Conservation (phyloP, 2,888 invertebrate genomes). For the Leistus spinibarbis region DNA sequence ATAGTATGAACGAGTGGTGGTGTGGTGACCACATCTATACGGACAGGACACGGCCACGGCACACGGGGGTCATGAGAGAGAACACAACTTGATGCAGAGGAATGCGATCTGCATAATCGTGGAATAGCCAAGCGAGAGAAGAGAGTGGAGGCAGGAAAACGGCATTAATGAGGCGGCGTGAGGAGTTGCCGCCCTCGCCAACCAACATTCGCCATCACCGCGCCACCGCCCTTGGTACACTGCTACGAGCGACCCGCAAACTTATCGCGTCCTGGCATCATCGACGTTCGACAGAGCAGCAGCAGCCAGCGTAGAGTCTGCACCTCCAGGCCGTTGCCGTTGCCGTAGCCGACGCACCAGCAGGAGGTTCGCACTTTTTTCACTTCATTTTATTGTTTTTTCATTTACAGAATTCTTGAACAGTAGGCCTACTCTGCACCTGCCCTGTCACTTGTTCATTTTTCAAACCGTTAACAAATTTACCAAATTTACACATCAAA, state of each 20-base stretch:
- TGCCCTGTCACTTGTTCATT: background rate
- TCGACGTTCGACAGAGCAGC: background rate
- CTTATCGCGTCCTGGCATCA: constrained; percentile 6
- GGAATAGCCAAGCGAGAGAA: constrained; percentile 5
- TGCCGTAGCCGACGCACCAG: background rate
- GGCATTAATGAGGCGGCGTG: constrained; percentile 13
- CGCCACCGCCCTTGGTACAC: background rate
- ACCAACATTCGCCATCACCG: background rate
- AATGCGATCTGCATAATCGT: constrained; percentile 34
- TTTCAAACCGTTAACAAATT: background rate
- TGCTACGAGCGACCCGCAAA: background rate
- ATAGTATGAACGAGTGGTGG: too few species aligned
- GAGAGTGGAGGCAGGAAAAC: background rate
- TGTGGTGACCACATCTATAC: background rate
- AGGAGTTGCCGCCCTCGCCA: background rate
- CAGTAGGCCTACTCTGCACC: background rate
- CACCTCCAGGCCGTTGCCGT: background rate
- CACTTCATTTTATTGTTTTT: background rate
- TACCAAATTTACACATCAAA: background rate
- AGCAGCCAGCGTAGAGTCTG: background rate
- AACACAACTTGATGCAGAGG: constrained; percentile 14
- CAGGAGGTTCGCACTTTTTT: background rate
- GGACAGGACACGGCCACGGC: too few species aligned
- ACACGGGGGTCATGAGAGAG: constrained; percentile 28
- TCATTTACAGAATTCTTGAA: background rate